Conservation (phyloP, 2,797 vertebrate genomes). For the Vireo griseus region DNA sequence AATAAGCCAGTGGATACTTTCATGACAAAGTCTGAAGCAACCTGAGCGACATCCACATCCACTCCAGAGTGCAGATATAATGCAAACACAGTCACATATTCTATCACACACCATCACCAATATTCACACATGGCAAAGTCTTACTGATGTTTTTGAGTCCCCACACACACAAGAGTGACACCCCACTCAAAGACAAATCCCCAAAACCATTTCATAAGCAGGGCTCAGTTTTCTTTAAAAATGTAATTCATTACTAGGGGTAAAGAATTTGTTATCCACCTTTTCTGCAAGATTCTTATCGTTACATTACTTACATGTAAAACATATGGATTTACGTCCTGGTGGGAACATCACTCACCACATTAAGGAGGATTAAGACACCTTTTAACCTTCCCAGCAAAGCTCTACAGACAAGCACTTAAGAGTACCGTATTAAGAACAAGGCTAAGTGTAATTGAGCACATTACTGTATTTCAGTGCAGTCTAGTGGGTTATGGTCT, state of each 20-base stretch:
- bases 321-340: not conserved
- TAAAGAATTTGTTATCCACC: not conserved
- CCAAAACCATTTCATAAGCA: not conserved
- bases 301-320: not conserved
- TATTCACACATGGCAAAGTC: not conserved
- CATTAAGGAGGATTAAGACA: not conserved
- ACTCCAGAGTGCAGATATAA: not conserved
- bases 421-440: not conserved
- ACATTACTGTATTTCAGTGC: not conserved
- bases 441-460: not conserved
- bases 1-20: not conserved
- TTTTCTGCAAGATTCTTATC: not conserved
- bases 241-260: not conserved
- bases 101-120: not conserved
- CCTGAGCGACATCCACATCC: not conserved
- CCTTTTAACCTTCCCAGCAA: not conserved
- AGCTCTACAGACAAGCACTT: not conserved
- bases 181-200: not conserved
- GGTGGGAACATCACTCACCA: not conserved
- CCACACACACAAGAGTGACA: rapidly evolving
- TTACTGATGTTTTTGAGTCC: not conserved
- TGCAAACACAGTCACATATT: not conserved
- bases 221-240: not conserved
- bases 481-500: not conserved
- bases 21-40: not conserved